Evolutionary conservation across 2,888 invertebrate genomes (phyloP).

Genomic region (Nomada ruficornis): DNA sequence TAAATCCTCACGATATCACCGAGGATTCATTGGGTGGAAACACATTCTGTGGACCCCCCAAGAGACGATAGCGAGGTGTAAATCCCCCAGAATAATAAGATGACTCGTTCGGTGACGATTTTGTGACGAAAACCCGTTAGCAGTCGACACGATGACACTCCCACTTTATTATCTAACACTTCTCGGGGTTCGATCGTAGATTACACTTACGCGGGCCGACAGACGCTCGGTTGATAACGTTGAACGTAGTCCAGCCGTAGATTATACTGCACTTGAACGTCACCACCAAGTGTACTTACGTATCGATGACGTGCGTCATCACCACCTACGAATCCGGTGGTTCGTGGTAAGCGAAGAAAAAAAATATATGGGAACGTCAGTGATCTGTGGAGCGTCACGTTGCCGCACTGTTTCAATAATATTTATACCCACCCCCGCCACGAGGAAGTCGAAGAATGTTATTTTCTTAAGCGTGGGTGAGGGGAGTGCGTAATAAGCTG

Average conservation of each 20-base stretch:
- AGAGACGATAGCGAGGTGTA: constrained; percentile 17
- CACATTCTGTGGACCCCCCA: constrained; percentile 3
- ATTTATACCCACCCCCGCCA: constrained; percentile 45
- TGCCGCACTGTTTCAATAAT: constrained; percentile 46
- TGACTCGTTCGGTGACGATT: constrained; percentile 37
- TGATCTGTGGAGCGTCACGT: constrained; percentile 53
- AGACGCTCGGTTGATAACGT: constrained; percentile 16
- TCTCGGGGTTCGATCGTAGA: constrained; percentile 33
- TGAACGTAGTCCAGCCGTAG: constrained; percentile 27
- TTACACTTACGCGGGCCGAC: constrained; percentile 24
- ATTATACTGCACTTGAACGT: constrained; percentile 46
- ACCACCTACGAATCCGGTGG: constrained; percentile 36
- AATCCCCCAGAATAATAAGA: constrained; percentile 19
- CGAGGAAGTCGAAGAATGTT: constrained; percentile 24
- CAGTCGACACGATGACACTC: constrained; percentile 36
- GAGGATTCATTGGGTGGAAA: neutral
- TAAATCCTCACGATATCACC: constrained; percentile 25
- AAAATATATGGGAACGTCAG: constrained; percentile 33
- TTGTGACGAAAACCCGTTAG: constrained; percentile 39
- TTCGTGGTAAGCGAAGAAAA: constrained; percentile 36
- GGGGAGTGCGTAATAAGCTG: constrained; percentile 20
- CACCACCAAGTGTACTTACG: constrained; percentile 34
- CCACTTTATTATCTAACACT: constrained; percentile 34
- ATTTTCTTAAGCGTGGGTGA: constrained; percentile 49
- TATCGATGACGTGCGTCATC: constrained; percentile 53